These are phyloP conservation scores for Plusia festucae DNA, from an alignment of 2,888 invertebrate species.

Conservation along the genomic window DNA sequence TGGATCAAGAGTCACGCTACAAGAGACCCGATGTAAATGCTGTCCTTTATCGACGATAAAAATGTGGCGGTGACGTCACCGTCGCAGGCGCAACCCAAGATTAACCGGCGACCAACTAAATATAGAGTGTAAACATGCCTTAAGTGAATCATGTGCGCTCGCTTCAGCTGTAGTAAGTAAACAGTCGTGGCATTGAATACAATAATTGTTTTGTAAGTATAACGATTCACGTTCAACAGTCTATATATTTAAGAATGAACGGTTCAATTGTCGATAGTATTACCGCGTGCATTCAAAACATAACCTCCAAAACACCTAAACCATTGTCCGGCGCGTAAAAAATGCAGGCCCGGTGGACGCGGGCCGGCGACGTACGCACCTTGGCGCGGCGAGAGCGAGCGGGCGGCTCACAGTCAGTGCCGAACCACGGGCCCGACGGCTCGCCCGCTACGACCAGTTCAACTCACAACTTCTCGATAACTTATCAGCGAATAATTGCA, in stretches of 20 bases:
- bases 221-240: conserved; percentile 9
- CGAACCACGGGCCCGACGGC: conserved; percentile 71
- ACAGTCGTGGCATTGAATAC: conserved; percentile 61
- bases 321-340: conserved; percentile 81
- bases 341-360: conserved; percentile 75
- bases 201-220: conserved; percentile 34
- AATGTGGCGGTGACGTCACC: conserved; percentile 78
- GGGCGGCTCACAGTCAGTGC: conserved; percentile 71
- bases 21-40: conserved; percentile 69
- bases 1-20: conserved; percentile 50
- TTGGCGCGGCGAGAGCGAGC: conserved; percentile 47
- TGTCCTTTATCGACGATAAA: conserved; percentile 71
- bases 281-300: conserved; percentile 72
- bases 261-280: conserved; percentile 23
- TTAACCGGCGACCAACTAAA: conserved; percentile 73
- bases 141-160: conserved; percentile 77
- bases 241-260: conserved; percentile 12
- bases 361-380: conserved; percentile 56
- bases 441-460: conserved; percentile 65
- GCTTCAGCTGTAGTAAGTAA: conserved; percentile 72
- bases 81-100: conserved; percentile 74
- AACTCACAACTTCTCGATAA: conserved; percentile 76
- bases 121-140: conserved; percentile 80
- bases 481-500: conserved; percentile 85
- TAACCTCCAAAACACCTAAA: conserved; percentile 83